A percentile compares a stretch with the other conserved stretches of the same genome.
phyloP scores from a whole-genome alignment of 2,888 invertebrate species.

The Branchipolynoe longqiensis region DNA sequence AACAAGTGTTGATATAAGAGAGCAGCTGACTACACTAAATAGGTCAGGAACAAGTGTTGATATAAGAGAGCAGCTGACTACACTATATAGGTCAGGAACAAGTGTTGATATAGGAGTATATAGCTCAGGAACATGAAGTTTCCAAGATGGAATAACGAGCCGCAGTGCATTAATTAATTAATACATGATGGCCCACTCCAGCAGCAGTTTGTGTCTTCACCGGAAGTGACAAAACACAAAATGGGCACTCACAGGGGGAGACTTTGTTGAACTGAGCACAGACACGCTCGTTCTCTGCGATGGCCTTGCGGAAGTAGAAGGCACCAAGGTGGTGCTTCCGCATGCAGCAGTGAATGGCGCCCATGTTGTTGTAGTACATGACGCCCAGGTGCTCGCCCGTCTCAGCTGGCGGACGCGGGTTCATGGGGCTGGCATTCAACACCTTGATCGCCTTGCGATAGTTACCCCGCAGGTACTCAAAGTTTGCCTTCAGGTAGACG shows the following conservation, averaged over 20 bases:
- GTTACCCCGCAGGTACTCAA: slow-evolving; percentile 86
- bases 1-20: too few species aligned
- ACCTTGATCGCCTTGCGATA: slow-evolving; percentile 86
- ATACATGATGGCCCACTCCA: too few species aligned
- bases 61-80: too few species aligned
- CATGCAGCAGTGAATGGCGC: slow-evolving; percentile 88
- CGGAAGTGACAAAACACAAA: too few species aligned
- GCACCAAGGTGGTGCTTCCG: slow-evolving; percentile 91
- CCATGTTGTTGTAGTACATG: slow-evolving; percentile 91
- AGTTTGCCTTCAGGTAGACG: slow-evolving; percentile 85
- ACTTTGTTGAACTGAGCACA: slow-evolving; percentile 44
- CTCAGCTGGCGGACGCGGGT: slow-evolving; percentile 76
- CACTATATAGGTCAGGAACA: too few species aligned
- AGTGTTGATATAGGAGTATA: too few species aligned
- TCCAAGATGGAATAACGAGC: too few species aligned
- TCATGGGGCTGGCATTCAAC: slow-evolving; percentile 78
- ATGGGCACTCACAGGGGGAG: not conserved
- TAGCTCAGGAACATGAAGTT: too few species aligned
- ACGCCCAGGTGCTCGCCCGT: slow-evolving; percentile 86
- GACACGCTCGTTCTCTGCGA: slow-evolving; percentile 84
- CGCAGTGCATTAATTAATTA: too few species aligned
- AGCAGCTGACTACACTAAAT: too few species aligned
- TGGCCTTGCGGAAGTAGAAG: slow-evolving; percentile 90
- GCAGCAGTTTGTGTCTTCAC: too few species aligned
- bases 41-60: too few species aligned